Conservation (phyloP, 2,113 vertebrate genomes). For the Riparia riparia region DNA sequence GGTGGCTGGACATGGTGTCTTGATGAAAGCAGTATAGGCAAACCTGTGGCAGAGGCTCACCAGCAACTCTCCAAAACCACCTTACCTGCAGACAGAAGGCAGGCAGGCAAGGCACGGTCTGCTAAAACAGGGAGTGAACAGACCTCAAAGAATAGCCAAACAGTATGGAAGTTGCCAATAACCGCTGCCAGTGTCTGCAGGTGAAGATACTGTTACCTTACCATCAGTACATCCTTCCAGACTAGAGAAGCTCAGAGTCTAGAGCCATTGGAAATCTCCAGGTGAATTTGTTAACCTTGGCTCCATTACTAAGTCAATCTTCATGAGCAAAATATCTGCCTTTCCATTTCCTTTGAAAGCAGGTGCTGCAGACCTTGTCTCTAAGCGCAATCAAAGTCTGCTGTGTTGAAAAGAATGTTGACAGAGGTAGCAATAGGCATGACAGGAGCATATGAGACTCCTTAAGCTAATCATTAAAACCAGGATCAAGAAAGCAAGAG, state of each 20-base stretch:
- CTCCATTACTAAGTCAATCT: constrained; percentile 5
- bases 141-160: background rate
- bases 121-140: background rate
- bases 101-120: background rate
- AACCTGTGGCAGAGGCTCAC: background rate
- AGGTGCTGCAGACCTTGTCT: constrained; percentile 37
- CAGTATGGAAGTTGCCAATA: background rate
- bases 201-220: background rate
- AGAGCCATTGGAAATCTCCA: background rate
- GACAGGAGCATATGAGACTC: constrained; percentile 54
- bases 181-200: background rate
- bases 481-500: constrained; percentile 48
- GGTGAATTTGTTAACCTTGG: background rate
- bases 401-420: constrained; percentile 43
- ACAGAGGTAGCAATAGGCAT: constrained; percentile 52
- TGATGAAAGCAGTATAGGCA: background rate
- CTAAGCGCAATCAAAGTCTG: background rate
- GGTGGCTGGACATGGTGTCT: background rate
- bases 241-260: background rate
- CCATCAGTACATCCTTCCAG: background rate
- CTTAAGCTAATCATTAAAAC: constrained; percentile 59
- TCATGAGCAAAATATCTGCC: background rate
- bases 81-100: background rate
- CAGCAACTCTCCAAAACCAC: background rate
- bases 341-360: background rate